Evolutionary conservation across 2,113 vertebrate genomes (phyloP), one percentile per base, ranked within the genome.

Genomic region (Anser cygnoides): DNA sequence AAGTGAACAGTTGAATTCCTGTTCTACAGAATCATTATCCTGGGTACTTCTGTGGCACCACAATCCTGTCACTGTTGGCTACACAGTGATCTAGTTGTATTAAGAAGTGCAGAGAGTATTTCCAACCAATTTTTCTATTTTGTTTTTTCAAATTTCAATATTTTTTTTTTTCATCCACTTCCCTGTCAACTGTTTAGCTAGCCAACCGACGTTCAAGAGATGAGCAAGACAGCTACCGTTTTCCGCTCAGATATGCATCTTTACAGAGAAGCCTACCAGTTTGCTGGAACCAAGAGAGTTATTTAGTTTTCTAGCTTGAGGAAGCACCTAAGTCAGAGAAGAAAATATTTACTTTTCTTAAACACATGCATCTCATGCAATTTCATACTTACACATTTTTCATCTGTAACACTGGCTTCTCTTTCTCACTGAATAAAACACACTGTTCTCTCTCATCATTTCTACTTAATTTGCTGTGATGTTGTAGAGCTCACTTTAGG

Each of bases 351-450:
- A 55, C 26, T 55, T 76, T 73, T 73, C 5, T 19, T 8, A 50
- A 50, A 37, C 6, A 46, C 1, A 1, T 3, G 11, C 22, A 33
- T 3, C 0, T n/a, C 5, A 9, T 25, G 78, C 5, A 37, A 17
- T 68, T 57, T 52, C 14, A 37, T 63, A 2, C 4, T 44, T 75
- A 6, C 4, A 76, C 17, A 17, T 35, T 79, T 72, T 68, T 31
- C 26, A 19, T 59, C 39, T 22, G 66, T 84, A 52, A 58, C 13
- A 33, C 4, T 20, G 2, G 29, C 8, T 78, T 79, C 52, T 46
- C 7, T 12, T 50, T 58, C 61, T 55, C 52, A 44, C 8, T 73
- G n/a, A 68, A 46, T 0, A 37, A 80, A 21, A 8, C 6, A 4
- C 18, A 61, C 25, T 73, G 13, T 9, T 61, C 17, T 63, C n/a